Conservation (phyloP, 1,140 invertebrate species). For the Thereuonema tuberculata region DNA sequence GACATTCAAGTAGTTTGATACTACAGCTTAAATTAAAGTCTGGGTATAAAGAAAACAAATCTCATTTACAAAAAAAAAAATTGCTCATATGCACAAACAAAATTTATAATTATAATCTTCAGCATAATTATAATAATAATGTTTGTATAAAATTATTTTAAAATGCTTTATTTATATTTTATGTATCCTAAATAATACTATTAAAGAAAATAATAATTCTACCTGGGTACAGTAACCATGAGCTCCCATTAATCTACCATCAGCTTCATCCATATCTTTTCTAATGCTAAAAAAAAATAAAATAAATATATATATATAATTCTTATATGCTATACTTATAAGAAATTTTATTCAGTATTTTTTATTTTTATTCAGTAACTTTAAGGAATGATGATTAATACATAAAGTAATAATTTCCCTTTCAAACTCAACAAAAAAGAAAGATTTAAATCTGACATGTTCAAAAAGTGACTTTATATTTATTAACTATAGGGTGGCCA, state of each 20-base stretch:
- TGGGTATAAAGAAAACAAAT: neutral
- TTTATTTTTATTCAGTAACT: too few relatives aligned
- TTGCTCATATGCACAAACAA: neutral
- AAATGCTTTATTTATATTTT: neutral
- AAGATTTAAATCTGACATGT: too few relatives aligned
- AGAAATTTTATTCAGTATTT: too few relatives aligned
- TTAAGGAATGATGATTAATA: too few relatives aligned
- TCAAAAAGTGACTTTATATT: too few relatives aligned
- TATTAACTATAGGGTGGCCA: too few relatives aligned
- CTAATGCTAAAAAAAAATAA: conserved; percentile 31
- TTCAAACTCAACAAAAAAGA: too few relatives aligned
- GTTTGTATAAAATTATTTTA: neutral
- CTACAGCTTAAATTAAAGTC: neutral
- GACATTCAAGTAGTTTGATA: too few relatives aligned
- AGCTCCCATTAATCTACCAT: conserved; percentile 34
- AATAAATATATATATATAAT: too few relatives aligned
- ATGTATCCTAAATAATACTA: neutral
- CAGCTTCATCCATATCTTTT: conserved; percentile 39
- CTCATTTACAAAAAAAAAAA: neutral
- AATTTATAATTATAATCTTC: neutral
- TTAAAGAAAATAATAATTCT: conserved; percentile 6
- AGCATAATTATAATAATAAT: neutral
- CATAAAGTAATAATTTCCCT: too few relatives aligned
- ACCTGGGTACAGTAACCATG: conserved; percentile 43
- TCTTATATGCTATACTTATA: too few relatives aligned